Evolutionary conservation across 1,140 invertebrate species (phyloP).

Genomic region (Luehdorfia chinensis): DNA sequence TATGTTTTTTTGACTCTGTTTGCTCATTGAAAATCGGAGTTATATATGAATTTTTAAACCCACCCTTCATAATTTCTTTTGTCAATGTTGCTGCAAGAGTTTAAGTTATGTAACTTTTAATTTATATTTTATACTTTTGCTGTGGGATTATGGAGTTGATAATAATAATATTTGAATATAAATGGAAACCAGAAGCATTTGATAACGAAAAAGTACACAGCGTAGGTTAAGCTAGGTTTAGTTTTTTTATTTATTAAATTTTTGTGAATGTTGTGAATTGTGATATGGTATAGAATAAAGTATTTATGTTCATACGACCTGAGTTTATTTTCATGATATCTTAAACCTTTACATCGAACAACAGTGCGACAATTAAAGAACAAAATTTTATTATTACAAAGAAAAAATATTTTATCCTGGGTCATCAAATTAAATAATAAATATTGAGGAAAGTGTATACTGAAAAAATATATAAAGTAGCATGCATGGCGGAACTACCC

Average conservation of each 20-base stretch:
- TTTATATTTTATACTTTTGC: neutral
- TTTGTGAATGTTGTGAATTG: constrained; percentile 27
- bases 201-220: constrained; percentile 77
- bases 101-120: neutral
- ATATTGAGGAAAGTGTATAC: too few species aligned
- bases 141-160: too few species aligned
- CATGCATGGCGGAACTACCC: too few species aligned
- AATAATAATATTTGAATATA: constrained; percentile 21
- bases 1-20: too few species aligned
- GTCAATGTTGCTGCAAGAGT: neutral
- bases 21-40: neutral
- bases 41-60: neutral
- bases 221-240: constrained; percentile 48
- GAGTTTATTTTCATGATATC: neutral
- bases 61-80: constrained; percentile 1
- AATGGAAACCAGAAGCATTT: constrained; percentile 73
- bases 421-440: too few species aligned
- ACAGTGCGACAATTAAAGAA: too few species aligned
- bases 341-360: too few species aligned
- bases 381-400: too few species aligned
- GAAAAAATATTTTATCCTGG: too few species aligned
- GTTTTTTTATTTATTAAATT: constrained; percentile 54
- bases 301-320: constrained; percentile 46
- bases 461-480: too few species aligned
- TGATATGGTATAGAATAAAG: constrained; percentile 67